Percentiles rank a stretch among this genome's conserved stretches.
phyloP scores from a whole-genome alignment of 2,113 vertebrate genomes.

The Microtus oregoni region DNA sequence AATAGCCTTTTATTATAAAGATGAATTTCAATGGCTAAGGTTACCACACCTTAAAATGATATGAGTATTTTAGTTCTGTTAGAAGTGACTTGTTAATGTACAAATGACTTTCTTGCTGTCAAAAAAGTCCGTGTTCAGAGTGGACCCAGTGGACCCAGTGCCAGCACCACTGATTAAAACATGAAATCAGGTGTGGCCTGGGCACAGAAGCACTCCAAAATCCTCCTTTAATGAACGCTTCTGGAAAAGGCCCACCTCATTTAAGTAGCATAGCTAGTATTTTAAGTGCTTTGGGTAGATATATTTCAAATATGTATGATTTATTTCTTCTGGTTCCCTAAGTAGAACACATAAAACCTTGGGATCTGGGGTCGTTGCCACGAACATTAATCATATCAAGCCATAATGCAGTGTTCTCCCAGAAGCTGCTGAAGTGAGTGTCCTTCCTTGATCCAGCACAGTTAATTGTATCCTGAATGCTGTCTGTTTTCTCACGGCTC shows the following conservation, averaged over 20 bases:
- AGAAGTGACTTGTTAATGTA: constrained; percentile 26
- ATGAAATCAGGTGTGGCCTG: not conserved
- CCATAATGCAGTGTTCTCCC: not conserved
- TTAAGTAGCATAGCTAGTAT: constrained; percentile 18
- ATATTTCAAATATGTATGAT: not conserved
- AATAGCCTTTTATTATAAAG: constrained; percentile 1
- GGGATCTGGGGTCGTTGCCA: not conserved
- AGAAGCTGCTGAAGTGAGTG: not conserved
- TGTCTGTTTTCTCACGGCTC: not conserved
- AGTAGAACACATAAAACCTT: not conserved
- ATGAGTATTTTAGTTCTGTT: constrained; percentile 35
- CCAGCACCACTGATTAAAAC: not conserved
- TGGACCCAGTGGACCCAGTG: not conserved
- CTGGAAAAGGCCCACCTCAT: not conserved
- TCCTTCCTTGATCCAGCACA: not conserved
- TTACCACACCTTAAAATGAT: not conserved
- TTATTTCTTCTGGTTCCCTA: not conserved
- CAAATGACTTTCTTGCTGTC: constrained; percentile 45
- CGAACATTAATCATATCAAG: not conserved
- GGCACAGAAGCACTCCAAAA: not conserved
- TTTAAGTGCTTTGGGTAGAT: constrained; percentile 34
- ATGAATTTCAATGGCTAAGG: constrained; percentile 48
- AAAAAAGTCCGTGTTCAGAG: not conserved
- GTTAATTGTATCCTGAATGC: not conserved
- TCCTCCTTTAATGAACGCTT: not conserved